Evolutionary conservation across 2,113 vertebrate genomes (phyloP).

Genomic region (Gracilinanus agilis): DNA sequence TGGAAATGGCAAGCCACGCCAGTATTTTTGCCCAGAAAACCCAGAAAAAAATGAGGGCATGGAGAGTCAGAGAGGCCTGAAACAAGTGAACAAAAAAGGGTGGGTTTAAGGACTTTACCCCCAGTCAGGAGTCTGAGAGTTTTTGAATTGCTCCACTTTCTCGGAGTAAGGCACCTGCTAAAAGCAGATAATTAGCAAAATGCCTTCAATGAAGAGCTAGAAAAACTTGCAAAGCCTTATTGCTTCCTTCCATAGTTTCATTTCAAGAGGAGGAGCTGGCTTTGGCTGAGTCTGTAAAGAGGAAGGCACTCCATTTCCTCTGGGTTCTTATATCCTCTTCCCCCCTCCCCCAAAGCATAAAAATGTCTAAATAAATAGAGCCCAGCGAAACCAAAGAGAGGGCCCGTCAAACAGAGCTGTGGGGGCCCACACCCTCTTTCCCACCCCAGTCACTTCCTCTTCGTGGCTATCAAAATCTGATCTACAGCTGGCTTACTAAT

Average conservation of each 20-base stretch:
- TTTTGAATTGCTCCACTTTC: background rate
- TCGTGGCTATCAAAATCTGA: background rate
- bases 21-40: background rate
- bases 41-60: background rate
- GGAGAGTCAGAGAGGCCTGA: background rate
- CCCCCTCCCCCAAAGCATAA: background rate
- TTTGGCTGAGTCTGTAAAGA: constrained; percentile 14
- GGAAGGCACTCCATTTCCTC: background rate
- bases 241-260: background rate
- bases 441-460: background rate
- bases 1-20: background rate
- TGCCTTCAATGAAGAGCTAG: background rate
- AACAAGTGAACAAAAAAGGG: background rate
- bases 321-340: background rate
- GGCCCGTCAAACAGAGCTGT: background rate
- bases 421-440: background rate
- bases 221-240: background rate
- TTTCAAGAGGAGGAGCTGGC: constrained; percentile 4
- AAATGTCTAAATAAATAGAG: constrained; percentile 28
- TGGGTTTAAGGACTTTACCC: background rate
- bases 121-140: background rate
- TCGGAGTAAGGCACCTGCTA: background rate
- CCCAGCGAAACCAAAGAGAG: background rate
- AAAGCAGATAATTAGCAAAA: constrained; percentile 35
- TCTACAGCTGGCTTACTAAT: background rate